Evolutionary conservation across 2,888 invertebrate species (phyloP), one percentile per base, ranked within the genome.

Genomic region (Nipponacmea schrenckii): DNA sequence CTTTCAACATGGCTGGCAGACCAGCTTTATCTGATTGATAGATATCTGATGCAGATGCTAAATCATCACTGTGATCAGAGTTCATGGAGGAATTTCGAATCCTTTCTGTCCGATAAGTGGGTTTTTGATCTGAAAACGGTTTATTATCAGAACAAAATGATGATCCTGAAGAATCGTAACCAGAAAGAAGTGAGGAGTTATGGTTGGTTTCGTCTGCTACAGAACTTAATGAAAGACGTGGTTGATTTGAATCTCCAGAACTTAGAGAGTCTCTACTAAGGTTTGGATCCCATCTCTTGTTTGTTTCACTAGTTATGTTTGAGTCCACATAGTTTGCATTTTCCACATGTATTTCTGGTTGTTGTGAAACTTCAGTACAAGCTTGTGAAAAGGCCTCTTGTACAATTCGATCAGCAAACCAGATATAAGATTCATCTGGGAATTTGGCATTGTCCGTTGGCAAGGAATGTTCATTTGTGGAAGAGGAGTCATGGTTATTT

Each of bases 331-430:
- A 39, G 39, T 39, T 39, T 24, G 24, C 56, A 56, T 56, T 56
- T 24, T 56, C 56, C 20, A 56, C 56, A 20, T 24, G 8, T 24
- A 24, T 56, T 20, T 56, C 56, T 39, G 39, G 39, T 56, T 20
- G 20, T 12, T 56, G 56, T 12, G 56, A 56, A 56, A 24, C 8
- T 56, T 56, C 56, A 24, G 20, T 20, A 56, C 56, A 20, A 56
- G 56, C 75, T 56, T 72, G 74, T 17, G 69, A 67, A 39, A 78
- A 74, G 8, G 77, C 78, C 56, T 78, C 74, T 27, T 72, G 71
- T 20, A 78, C 73, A 39, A 78, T 78, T 46, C 74, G 75, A 48
- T 74, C 72, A 26, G 78, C 76, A 62, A 74, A 78, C 77, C 75
- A 75, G 26, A 63, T 68, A 65, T 77, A 78, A 26, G 24, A 45